Evolutionary conservation across 2,797 vertebrate genomes (phyloP).

Genomic region (Tragelaphus oryx): DNA sequence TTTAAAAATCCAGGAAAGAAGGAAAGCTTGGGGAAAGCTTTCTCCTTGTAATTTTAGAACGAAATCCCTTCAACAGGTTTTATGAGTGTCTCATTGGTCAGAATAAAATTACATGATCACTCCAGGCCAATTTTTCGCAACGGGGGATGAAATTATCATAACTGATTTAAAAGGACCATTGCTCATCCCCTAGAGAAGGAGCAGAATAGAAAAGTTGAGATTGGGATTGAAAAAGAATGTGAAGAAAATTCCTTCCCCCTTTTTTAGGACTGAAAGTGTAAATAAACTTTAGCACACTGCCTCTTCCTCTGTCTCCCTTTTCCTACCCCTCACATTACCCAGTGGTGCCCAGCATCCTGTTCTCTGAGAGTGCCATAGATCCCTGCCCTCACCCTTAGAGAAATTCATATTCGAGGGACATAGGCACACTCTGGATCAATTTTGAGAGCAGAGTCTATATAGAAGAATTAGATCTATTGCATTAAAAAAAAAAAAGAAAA

Average conservation of each 20-base stretch:
- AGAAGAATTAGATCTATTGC: not conserved
- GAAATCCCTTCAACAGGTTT: not conserved
- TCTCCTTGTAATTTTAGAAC: not conserved
- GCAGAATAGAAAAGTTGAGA: not conserved
- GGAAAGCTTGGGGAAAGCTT: not conserved
- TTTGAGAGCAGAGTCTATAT: not conserved
- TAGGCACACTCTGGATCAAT: not conserved
- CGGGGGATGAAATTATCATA: not conserved
- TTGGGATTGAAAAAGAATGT: not conserved
- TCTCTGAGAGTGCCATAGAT: not conserved
- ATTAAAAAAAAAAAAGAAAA: not conserved
- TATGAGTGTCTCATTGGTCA: not conserved
- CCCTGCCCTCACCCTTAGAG: not conserved
- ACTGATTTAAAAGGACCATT: not conserved
- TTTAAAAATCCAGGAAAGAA: not conserved
- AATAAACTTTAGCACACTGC: not conserved
- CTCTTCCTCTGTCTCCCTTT: not conserved
- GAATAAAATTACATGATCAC: not conserved
- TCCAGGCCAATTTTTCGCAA: not conserved
- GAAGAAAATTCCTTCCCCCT: not conserved
- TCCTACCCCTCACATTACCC: rapidly evolving
- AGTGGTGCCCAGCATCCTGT: rapidly evolving
- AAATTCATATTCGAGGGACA: not conserved
- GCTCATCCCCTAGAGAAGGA: not conserved
- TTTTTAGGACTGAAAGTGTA: not conserved